Evolutionary conservation across 2,113 vertebrate species (phyloP), one percentile per base, ranked within the genome.

Genomic region (Colius striatus): DNA sequence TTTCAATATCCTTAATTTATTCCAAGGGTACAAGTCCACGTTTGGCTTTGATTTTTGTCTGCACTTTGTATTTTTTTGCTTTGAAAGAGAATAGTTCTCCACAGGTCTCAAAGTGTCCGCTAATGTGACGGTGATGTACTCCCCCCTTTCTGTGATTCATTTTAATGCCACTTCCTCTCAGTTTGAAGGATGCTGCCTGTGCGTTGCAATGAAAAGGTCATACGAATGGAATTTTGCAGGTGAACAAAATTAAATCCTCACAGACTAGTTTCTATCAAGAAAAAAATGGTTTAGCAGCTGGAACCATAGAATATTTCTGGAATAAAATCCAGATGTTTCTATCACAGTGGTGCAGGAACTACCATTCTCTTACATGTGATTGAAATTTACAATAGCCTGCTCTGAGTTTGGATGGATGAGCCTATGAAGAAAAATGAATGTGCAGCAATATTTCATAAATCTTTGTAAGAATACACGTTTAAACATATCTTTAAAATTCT

Each of bases 301-400:
- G 50, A 87, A 58, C 26, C 2, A 1, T 23, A 54, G 74, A 61
- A 72, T 53, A 47, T 65, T 67, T 82, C 77, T 79, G 81, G 54
- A 87, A 95, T 92, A 82, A 95, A 94, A 85, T 82, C 87, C 93
- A 96, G 92, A 92, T 95, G 95, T 92, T 75, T 60, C 38, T 43
- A 20, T 66, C 54, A 19, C 27, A 54, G 47, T 43, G 50, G 14
- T 57, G 43, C 54, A 87, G 84, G 58, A 95, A 25, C 19, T 25
- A 19, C 57, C 66, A 32, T 68, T 81, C 68, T 63, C 5, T 62
- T 85, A 84, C 11, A 73, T 84, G 36, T 53, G 48, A 72, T 2
- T 50, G 77, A 91, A 87, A 84, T 72, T 82, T 61, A 68, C 57
- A 82, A 53, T 57, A 84, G 41, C 62, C 30, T 82, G 25, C 19